Conservation (phyloP, 2,888 invertebrate species). For the Trypoxylon attenuatum region DNA sequence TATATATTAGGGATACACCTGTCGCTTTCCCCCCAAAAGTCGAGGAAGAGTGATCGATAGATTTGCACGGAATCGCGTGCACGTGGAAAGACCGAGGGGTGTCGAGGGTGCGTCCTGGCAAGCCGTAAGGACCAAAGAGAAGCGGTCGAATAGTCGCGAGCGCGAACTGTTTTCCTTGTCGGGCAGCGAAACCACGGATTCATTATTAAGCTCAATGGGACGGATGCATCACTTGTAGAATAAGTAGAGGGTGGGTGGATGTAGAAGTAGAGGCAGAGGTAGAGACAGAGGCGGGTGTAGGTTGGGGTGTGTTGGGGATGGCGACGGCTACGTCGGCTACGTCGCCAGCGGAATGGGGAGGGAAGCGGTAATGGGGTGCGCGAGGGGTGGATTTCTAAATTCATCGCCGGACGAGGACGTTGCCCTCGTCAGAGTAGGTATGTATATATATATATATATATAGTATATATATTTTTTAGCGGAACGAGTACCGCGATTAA, state of each 20-base stretch:
- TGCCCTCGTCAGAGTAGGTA: conserved; percentile 34
- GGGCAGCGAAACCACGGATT: conserved; percentile 36
- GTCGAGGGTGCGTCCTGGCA: neutral
- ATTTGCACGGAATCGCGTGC: no score
- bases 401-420: conserved; percentile 48
- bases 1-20: no score
- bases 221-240: conserved; percentile 37
- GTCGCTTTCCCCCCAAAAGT: no score
- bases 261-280: no score
- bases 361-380: neutral
- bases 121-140: no score
- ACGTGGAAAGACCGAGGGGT: neutral
- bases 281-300: no score
- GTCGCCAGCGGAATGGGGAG: neutral
- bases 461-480: conserved; percentile 42
- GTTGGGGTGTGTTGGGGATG: neutral
- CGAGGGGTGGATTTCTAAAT: conserved; percentile 47
- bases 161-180: conserved; percentile 27
- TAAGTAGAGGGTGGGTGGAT: neutral
- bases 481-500: conserved; percentile 45
- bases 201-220: conserved; percentile 49
- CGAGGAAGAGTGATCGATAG: no score
- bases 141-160: conserved; percentile 22
- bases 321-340: neutral
- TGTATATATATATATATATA: conserved; percentile 2